Evolutionary conservation across 2,113 vertebrate species (phyloP).

Genomic region (Micromys minutus): DNA sequence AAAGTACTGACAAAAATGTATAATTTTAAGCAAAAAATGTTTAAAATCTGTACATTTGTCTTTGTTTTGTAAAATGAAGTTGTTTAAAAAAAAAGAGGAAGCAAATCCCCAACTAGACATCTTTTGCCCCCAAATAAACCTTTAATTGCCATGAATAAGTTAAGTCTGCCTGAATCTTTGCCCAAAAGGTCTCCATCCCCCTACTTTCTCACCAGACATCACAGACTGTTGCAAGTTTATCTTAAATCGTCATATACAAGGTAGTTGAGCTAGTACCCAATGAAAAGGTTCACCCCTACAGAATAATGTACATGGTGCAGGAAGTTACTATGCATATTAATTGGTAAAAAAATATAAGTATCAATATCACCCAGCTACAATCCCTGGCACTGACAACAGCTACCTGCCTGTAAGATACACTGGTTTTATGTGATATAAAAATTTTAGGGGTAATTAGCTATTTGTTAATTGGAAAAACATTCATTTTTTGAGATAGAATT

Average conservation of each 20-base stretch:
- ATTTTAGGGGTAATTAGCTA: background rate
- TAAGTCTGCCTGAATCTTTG: background rate
- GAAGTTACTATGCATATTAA: background rate
- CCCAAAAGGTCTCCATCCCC: background rate
- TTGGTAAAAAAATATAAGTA: background rate
- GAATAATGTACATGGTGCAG: background rate
- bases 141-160: background rate
- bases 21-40: too few species aligned
- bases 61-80: too few species aligned
- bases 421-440: background rate
- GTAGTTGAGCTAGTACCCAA: background rate
- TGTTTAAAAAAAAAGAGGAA: background rate
- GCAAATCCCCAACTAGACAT: background rate
- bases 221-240: background rate
- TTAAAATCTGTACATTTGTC: too few species aligned
- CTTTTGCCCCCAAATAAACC: background rate
- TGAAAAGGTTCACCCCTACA: background rate
- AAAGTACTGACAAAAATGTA: too few species aligned
- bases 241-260: background rate
- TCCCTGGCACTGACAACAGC: background rate
- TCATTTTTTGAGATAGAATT: background rate
- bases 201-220: background rate
- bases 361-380: background rate
- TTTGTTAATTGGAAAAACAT: background rate
- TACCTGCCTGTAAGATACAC: background rate